Evolutionary conservation across 1,140 invertebrate species (phyloP).

Genomic region (Chironomus tepperi): DNA sequence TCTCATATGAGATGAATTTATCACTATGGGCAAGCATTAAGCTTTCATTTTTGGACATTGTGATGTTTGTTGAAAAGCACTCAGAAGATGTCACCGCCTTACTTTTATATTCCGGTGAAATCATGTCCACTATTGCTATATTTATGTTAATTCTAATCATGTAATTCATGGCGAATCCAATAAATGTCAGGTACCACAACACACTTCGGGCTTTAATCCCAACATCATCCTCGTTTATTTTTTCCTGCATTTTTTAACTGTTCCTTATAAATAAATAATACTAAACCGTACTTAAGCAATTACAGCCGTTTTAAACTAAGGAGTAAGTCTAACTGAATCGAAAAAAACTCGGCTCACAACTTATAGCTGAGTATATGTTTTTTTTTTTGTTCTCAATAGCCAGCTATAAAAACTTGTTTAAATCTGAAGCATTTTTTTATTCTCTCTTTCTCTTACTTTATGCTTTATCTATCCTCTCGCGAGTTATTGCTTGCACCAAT

Average conservation of each 20-base stretch:
- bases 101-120: constrained; percentile 36
- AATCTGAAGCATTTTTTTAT: no score
- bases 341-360: no score
- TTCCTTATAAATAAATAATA: not conserved
- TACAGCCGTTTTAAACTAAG: no score
- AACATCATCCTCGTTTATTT: not conserved
- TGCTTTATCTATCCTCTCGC: no score
- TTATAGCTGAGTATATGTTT: no score
- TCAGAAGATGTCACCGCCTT: not conserved
- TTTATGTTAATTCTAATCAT: constrained; percentile 74
- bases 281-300: not conserved
- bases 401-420: no score
- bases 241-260: not conserved
- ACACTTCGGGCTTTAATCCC: constrained; percentile 34
- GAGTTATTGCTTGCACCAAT: no score
- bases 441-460: no score
- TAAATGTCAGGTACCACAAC: constrained; percentile 58
- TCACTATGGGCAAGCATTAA: not conserved
- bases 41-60: not conserved
- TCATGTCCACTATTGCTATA: constrained; percentile 81
- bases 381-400: no score
- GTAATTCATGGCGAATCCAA: constrained; percentile 68
- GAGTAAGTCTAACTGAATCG: no score
- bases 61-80: not conserved
- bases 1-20: not conserved